These are phyloP conservation scores for Dicyrtoma fusca DNA, from an alignment of 2,888 invertebrate species.

Conservation along the genomic window DNA sequence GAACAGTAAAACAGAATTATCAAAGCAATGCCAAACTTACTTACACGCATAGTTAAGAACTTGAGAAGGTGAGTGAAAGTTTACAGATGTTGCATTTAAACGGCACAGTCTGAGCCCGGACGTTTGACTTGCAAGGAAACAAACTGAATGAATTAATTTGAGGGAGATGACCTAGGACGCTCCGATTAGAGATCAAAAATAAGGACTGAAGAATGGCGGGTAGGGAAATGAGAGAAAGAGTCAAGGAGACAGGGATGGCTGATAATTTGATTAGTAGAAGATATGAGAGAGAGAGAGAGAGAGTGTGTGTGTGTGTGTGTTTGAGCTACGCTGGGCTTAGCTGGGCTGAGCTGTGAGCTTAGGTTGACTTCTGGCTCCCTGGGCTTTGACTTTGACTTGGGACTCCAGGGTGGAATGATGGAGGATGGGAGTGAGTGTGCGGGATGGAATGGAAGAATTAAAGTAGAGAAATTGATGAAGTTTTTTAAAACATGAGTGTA, in stretches of 20 bases:
- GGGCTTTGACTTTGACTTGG: neutral
- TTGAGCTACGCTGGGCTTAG: neutral
- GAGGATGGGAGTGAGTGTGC: neutral
- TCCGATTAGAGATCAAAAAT: conserved; percentile 25
- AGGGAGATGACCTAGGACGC: conserved; percentile 44
- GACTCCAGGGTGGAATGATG: neutral
- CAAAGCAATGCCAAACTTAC: too few species aligned
- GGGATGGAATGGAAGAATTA: conserved; percentile 31
- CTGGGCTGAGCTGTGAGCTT: too few species aligned
- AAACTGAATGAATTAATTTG: conserved; percentile 47
- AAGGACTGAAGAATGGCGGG: neutral
- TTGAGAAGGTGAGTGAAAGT: too few species aligned
- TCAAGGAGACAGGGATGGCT: conserved; percentile 39
- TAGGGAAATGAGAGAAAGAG: conserved; percentile 42
- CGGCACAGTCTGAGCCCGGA: neutral
- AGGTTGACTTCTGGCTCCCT: neutral
- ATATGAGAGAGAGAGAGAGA: conserved; percentile 39
- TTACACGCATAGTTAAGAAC: too few species aligned
- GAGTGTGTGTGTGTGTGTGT: conserved; percentile 14
- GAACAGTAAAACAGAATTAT: too few species aligned
- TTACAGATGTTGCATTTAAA: too few species aligned
- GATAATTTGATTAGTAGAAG: conserved; percentile 54
- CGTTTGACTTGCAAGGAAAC: too few species aligned
- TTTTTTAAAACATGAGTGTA: conserved; percentile 54
- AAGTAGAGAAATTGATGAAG: conserved; percentile 51